phyloP scores from a whole-genome alignment of 92 coral and sea anemone species.

The Heteractis magnifica region DNA sequence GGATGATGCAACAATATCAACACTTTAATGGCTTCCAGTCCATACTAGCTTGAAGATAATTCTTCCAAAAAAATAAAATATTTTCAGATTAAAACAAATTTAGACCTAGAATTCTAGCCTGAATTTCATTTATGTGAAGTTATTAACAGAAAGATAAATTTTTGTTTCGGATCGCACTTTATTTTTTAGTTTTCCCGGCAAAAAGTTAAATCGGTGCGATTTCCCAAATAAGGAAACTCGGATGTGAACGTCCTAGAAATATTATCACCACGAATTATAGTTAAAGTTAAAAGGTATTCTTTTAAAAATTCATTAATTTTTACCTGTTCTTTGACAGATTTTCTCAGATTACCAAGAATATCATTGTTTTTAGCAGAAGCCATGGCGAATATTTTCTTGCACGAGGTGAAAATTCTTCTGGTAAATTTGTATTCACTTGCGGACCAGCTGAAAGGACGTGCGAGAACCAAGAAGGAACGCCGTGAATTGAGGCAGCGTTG shows the following conservation, averaged over 20 bases:
- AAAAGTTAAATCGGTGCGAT: neutral
- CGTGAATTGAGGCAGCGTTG: slow-evolving; percentile 3
- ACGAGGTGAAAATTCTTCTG: slow-evolving; percentile 7
- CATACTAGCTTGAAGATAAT: neutral
- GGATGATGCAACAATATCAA: slow-evolving; percentile 24
- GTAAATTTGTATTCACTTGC: neutral
- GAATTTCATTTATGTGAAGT: neutral
- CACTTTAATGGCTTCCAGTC: neutral
- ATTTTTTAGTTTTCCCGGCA: slow-evolving; percentile 35
- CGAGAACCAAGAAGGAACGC: neutral
- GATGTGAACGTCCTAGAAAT: neutral
- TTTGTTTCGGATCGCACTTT: neutral
- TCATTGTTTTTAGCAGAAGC: slow-evolving; percentile 42
- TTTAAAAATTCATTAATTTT: neutral
- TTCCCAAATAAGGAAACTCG: slow-evolving; percentile 29
- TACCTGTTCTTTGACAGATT: slow-evolving; percentile 89
- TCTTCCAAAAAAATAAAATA: neutral
- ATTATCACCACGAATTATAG: neutral
- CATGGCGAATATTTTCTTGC: neutral
- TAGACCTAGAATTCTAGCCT: neutral
- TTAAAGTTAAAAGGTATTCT: neutral
- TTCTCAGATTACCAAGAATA: slow-evolving; percentile 54
- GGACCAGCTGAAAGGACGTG: neutral
- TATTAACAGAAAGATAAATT: neutral
- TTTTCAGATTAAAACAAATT: neutral